Evolutionary conservation across 2,113 vertebrate species (phyloP).

Genomic region (Nothoprocta pentlandii): DNA sequence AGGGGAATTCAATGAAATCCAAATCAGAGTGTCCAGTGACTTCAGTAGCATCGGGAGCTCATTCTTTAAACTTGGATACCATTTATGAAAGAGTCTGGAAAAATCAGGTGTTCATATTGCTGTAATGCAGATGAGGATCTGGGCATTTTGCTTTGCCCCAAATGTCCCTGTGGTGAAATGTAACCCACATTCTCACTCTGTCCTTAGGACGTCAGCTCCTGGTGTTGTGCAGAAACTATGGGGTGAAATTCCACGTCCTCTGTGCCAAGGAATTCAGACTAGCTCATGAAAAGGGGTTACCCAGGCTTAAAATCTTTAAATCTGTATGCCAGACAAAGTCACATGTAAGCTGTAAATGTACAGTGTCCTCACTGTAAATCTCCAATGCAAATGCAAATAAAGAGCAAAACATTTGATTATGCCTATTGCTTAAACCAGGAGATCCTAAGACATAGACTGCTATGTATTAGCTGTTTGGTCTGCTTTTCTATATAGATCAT

Average conservation of each 20-base stretch:
- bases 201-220: neutral
- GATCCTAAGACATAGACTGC: neutral
- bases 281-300: neutral
- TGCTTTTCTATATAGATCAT: neutral
- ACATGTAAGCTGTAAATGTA: neutral
- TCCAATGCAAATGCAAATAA: neutral
- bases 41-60: neutral
- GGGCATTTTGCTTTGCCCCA: neutral
- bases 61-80: neutral
- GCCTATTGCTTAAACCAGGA: neutral
- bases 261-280: neutral
- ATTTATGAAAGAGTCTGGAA: neutral
- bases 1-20: neutral
- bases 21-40: neutral
- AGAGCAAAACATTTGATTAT: neutral
- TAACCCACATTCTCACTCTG: fast-evolving
- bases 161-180: fast-evolving
- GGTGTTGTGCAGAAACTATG: neutral
- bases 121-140: neutral
- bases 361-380: neutral
- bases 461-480: neutral
- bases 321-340: neutral
- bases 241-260: neutral
- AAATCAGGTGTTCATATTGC: neutral
- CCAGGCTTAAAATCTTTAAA: neutral